Evolutionary conservation across 2,888 invertebrate genomes (phyloP).

Genomic region (Latheticus oryzae): DNA sequence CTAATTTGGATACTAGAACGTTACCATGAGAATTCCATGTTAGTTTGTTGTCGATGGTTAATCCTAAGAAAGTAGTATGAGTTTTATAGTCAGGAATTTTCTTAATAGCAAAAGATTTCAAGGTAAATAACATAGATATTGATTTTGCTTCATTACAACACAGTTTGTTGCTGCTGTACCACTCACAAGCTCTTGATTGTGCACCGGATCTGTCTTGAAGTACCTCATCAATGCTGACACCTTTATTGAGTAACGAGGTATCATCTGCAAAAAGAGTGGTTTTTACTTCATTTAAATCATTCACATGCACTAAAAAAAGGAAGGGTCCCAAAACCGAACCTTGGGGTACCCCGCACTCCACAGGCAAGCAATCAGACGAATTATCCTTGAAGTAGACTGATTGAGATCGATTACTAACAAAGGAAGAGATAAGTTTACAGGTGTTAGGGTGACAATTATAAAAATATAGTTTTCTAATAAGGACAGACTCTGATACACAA

Average conservation of each 20-base stretch:
- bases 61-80: background rate
- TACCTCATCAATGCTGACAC: background rate
- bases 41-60: background rate
- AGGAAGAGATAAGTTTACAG: too few species aligned
- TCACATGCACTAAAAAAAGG: background rate
- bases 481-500: background rate
- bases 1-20: slow-evolving; percentile 4
- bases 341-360: background rate
- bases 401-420: background rate
- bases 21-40: slow-evolving; percentile 1
- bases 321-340: background rate
- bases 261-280: background rate
- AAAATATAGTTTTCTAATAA: background rate
- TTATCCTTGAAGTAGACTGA: background rate
- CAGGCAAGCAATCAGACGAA: slow-evolving; percentile 1
- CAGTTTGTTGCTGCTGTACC: slow-evolving; percentile 1
- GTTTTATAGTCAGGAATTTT: slow-evolving; percentile 3
- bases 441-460: too few species aligned
- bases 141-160: slow-evolving; percentile 6
- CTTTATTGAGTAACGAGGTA: slow-evolving; percentile 1
- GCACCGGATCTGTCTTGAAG: background rate
- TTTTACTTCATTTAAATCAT: slow-evolving; percentile 1
- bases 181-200: slow-evolving; percentile 3
- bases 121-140: background rate
- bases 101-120: slow-evolving; percentile 2